Evolutionary conservation across 2,888 invertebrate species (phyloP).

Genomic region (Apamea monoglypha): DNA sequence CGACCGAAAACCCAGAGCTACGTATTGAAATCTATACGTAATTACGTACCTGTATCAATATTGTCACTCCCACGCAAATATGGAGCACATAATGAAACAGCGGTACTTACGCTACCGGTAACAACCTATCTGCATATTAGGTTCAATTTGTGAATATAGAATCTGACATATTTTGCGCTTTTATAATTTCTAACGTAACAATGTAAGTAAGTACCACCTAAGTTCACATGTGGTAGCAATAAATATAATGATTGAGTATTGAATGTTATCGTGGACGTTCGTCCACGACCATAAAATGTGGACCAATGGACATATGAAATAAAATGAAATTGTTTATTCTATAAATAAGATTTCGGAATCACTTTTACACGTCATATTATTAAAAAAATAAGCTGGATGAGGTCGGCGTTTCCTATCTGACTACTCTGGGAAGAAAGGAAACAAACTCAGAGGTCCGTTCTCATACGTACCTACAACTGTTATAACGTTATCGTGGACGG

Average conservation of each 20-base stretch:
- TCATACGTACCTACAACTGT: background rate
- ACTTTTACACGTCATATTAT: too few species aligned
- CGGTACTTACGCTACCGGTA: background rate
- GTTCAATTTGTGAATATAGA: background rate
- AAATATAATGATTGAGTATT: too few species aligned
- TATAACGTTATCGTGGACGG: background rate
- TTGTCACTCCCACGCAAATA: constrained; percentile 12
- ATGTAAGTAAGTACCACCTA: too few species aligned
- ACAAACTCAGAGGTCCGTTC: too few species aligned
- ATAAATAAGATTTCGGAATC: too few species aligned
- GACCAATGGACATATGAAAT: background rate
- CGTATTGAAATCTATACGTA: constrained; percentile 24
- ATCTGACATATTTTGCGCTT: background rate
- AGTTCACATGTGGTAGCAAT: too few species aligned
- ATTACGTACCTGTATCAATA: constrained; percentile 4
- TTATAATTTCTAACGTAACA: background rate
- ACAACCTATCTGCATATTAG: background rate
- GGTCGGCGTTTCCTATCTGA: too few species aligned
- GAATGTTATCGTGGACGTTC: background rate
- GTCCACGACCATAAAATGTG: background rate
- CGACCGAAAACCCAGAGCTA: background rate
- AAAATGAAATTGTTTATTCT: too few species aligned
- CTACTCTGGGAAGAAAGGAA: too few species aligned
- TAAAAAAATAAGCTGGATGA: too few species aligned
- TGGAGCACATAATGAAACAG: constrained; percentile 13